Base-by-base conservation (phyloP, 2,113 vertebrate species). In the Motacilla tschutschensis region DNA sequence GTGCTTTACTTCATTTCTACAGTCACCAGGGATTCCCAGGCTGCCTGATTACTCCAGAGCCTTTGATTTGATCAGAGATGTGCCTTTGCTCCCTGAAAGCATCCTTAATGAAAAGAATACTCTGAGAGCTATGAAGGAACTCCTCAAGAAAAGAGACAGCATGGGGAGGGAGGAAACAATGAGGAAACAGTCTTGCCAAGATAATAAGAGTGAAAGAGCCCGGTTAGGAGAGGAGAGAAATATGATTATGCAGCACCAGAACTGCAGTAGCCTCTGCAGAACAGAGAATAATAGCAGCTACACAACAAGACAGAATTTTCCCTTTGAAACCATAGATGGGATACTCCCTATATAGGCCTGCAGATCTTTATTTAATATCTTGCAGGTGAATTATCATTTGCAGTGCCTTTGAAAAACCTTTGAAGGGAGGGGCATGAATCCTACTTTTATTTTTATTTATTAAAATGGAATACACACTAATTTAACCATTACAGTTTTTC, bases 381-480 rank as follows among this genome's bases (percentile, higher is more conserved):
- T 59, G 62, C 31, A 72, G 38, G 64, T 78, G 59, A 93, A 86
- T 84, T 92, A 92, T 90, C 92, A 94, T 88, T 75, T 90, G 36
- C n/a, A 85, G n/a, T 71, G 28, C 17, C 64, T 85, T 90, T 92
- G 60, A 85, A 50, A 92, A 82, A 70, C 47, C 41, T 95, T 94
- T 83, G 57, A 67, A 12, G 12, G 24, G 72, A 19, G 19, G 7
- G 35, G 1, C n/a, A 83, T 90, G 79, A 88, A 87, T 95, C 36
- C 40, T 88, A 35, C 25, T 85, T 95, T 89, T 87, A 36, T 55
- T 87, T 95, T 87, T 92, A 51, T 91, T 94, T 94, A 36, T 92
- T 85, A 43, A 53, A 93, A 85, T 44, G 10, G n/a, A 85, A 83
- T 94, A 40, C n/a, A 17, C 59, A 29, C 6, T 40, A 46, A 89